Conservation (phyloP, 2,888 invertebrate species). For the Epinotia bilunana region DNA sequence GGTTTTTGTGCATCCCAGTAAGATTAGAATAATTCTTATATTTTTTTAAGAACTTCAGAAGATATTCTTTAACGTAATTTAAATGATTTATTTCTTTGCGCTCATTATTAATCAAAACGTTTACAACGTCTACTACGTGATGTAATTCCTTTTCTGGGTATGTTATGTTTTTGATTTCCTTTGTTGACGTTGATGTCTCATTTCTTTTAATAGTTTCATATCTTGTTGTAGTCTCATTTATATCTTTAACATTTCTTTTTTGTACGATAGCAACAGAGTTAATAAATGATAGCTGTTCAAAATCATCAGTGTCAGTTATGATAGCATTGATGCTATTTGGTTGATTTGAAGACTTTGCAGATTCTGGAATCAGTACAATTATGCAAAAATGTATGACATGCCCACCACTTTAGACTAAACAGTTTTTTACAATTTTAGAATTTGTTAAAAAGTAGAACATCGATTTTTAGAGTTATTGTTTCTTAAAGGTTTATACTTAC, state of each 20-base stretch:
- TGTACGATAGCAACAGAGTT: constrained; percentile 51
- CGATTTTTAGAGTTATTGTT: no score
- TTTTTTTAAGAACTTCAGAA: constrained; percentile 55
- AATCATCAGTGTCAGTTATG: constrained; percentile 1
- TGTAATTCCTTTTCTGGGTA: constrained; percentile 49
- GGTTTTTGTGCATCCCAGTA: background rate
- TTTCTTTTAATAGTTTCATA: constrained; percentile 35
- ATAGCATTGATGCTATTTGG: constrained; percentile 8
- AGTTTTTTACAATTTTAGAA: no score
- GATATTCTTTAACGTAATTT: constrained; percentile 56
- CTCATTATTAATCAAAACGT: constrained; percentile 61
- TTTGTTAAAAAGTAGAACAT: no score
- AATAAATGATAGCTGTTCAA: background rate
- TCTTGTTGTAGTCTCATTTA: constrained; percentile 19
- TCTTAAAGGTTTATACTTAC: no score
- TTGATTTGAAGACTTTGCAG: constrained; percentile 1
- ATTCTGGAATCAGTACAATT: constrained; percentile 11
- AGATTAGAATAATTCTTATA: constrained; percentile 40
- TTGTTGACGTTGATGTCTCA: constrained; percentile 40
- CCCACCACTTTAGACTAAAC: no score
- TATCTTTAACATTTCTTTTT: constrained; percentile 59
- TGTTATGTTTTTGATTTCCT: constrained; percentile 29
- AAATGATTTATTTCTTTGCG: constrained; percentile 63
- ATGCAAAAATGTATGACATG: background rate
- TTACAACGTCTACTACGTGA: constrained; percentile 57